Evolutionary conservation across 2,797 vertebrate species (phyloP).

Genomic region (Glyptemys insculpta): DNA sequence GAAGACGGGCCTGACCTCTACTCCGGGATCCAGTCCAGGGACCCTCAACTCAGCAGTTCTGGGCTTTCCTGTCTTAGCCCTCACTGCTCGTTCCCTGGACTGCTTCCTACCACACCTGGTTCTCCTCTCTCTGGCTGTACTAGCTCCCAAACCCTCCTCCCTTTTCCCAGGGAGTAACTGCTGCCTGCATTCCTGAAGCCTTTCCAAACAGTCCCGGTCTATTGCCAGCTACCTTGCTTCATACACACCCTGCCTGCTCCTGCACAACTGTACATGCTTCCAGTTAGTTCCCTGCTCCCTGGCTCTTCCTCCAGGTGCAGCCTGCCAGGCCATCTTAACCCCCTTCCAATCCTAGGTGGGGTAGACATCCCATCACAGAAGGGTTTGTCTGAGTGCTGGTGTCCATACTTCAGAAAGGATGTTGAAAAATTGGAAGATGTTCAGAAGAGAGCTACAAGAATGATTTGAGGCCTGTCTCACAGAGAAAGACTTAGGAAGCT

Average conservation of each 20-base stretch:
- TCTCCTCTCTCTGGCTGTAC: neutral
- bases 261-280: neutral
- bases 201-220: neutral
- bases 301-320: neutral
- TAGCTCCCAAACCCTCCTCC: no score
- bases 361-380: neutral
- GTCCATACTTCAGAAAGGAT: neutral
- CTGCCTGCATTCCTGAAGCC: neutral
- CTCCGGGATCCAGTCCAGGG: neutral
- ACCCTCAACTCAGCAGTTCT: neutral
- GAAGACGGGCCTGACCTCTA: neutral
- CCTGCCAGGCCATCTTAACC: neutral
- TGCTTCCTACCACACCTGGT: neutral
- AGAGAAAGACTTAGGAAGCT: neutral
- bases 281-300: neutral
- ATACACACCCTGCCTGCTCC: neutral
- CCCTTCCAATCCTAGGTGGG: neutral
- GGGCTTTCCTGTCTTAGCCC: neutral
- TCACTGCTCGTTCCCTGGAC: neutral
- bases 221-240: neutral
- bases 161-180: no score
- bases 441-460: neutral
- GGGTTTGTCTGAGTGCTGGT: neutral
- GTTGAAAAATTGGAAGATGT: neutral
- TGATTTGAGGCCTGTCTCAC: fast-evolving